Conservation (phyloP, 2,888 invertebrate species). For the Empis livida region DNA sequence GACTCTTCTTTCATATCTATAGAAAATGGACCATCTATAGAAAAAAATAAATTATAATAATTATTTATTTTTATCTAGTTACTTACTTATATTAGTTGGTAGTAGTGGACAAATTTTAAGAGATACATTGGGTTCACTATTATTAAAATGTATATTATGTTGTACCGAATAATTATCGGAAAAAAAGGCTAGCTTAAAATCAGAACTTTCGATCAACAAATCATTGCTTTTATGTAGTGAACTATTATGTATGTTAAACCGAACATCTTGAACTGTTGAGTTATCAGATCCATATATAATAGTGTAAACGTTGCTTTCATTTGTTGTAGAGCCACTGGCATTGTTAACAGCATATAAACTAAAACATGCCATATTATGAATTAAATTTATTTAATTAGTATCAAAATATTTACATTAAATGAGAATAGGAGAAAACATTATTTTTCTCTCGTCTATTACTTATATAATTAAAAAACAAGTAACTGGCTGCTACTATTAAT, state of each 20-base stretch:
- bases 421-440: no score
- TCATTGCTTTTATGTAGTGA: not conserved
- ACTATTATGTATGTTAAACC: not conserved
- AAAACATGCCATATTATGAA: no score
- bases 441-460: no score
- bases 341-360: no score
- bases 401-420: no score
- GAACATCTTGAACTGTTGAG: not conserved
- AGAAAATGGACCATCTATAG: constrained; percentile 55
- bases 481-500: no score
- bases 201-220: not conserved
- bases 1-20: constrained; percentile 54
- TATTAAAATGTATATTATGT: not conserved
- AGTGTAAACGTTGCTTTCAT: not conserved
- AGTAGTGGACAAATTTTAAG: not conserved
- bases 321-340: no score
- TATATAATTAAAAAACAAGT: no score
- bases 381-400: no score
- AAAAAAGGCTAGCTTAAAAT: not conserved
- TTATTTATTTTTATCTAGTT: no score
- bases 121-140: not conserved
- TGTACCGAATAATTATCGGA: not conserved
- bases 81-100: not conserved
- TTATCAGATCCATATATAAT: not conserved
- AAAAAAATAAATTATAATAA: constrained; percentile 12